Percentiles rank a stretch among this genome's conserved stretches.
Evolutionary conservation across 2,797 vertebrate species (phyloP).

Genomic region (Sebastes kiyomatsui): DNA sequence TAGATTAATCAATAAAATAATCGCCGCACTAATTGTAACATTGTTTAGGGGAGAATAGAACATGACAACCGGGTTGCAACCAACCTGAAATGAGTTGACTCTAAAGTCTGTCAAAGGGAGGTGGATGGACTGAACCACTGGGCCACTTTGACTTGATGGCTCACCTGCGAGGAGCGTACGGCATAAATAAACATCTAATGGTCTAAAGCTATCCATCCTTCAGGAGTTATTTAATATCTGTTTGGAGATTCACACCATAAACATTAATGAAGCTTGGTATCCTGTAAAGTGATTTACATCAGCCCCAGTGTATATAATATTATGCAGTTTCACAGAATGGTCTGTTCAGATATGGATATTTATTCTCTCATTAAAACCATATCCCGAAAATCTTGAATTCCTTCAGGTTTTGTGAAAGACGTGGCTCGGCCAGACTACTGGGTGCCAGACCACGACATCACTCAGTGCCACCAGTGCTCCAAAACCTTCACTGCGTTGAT

Average conservation of each 20-base stretch:
- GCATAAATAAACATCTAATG: background rate
- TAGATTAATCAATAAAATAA: too few relatives aligned
- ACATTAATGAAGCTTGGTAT: background rate
- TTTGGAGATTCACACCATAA: conserved; percentile 10
- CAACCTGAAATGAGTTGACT: background rate
- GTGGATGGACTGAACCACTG: background rate
- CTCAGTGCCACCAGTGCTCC: conserved; percentile 80
- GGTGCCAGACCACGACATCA: conserved; percentile 86
- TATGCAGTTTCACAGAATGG: background rate
- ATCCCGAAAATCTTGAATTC: background rate
- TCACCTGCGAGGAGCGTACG: background rate
- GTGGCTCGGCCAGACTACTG: conserved; percentile 88
- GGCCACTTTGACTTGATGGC: background rate
- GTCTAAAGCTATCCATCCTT: background rate
- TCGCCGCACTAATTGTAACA: background rate
- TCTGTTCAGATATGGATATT: background rate
- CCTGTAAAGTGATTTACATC: background rate
- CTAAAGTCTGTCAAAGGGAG: background rate
- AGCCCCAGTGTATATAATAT: background rate
- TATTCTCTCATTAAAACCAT: background rate
- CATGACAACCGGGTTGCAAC: background rate
- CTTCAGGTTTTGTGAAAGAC: conserved; percentile 84
- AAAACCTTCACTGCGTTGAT: conserved; percentile 78
- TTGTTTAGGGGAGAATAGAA: background rate
- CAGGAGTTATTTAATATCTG: background rate